Evolutionary conservation across 2,888 invertebrate species (phyloP), one percentile per base, ranked within the genome.

Genomic region (Ophraella communa): DNA sequence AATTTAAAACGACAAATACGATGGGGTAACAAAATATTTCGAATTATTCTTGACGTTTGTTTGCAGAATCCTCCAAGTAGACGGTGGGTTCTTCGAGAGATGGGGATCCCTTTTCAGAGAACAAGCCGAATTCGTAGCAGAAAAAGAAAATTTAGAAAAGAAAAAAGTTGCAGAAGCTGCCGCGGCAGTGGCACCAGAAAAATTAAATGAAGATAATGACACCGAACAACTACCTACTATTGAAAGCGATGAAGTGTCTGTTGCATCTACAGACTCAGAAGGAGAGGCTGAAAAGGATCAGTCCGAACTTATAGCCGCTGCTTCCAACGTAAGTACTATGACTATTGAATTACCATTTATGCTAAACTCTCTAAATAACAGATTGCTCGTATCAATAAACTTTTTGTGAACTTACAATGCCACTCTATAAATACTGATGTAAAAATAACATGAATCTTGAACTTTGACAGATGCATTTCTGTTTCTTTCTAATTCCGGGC

Each of bases 61-160:
- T 85, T 85, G 54, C 84, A 92, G 92, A 84, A 87, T 93, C 70
- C 92, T 92, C 84, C 91, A 92, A 83, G 86, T 91, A 17, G 93
- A 93, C 80, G 92, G 91, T 72, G 90, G 92, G 54, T 93, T 93
- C 81, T 93, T 94, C 79, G 93, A 93, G 80, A 91, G 90, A 76
- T 91, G 93, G 74, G 93, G 93, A 0, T 89, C 90, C 0, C 84
- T 92, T 54, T 82, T 93, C 60, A 86, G 87, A 57, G 89, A 90
- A 77, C 85, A 84, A 0, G 86, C 87, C n/a, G 85, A 84, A 73
- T 85, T 84, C 67, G 88, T 87, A 0, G 86, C 86, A 21, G 78
- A 84, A 56, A 84, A 85, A 67, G 86, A 89, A 69, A 65, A 75
- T 30, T 69, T 74, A 53, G 80, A 81, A 67, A 78, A 79, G 62